Conservation (phyloP, 2,888 invertebrate species). For the Lucinisca nassula region DNA sequence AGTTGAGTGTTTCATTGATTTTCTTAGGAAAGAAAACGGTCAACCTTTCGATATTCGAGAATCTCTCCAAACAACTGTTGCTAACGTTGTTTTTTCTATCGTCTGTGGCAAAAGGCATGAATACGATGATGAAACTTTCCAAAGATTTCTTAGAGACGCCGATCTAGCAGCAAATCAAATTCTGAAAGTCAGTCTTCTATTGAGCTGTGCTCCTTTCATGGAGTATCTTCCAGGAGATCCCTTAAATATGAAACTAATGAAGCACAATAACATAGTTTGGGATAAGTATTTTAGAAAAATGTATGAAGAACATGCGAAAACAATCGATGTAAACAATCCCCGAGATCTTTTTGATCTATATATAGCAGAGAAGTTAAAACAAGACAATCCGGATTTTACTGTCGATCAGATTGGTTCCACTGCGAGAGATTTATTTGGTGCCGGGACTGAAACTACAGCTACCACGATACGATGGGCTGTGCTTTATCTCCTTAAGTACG, state of each 20-base stretch:
- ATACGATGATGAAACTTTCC: conserved; percentile 39
- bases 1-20: conserved; percentile 49
- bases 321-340: conserved; percentile 45
- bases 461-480: conserved; percentile 58
- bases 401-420: conserved; percentile 5
- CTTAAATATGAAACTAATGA: conserved; percentile 19
- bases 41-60: conserved; percentile 25
- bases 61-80: conserved; percentile 35
- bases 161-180: background rate
- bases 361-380: conserved; percentile 35
- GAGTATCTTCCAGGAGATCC: conserved; percentile 52
- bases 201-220: conserved; percentile 52
- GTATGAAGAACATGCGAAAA: conserved; percentile 49
- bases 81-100: conserved; percentile 58
- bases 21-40: conserved; percentile 1
- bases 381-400: background rate
- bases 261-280: background rate
- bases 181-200: conserved; percentile 6
- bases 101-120: conserved; percentile 53
- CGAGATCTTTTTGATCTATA: conserved; percentile 63
- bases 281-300: background rate
- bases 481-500: conserved; percentile 31
- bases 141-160: conserved; percentile 26
- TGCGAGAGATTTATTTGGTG: conserved; percentile 63
- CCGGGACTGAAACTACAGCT: conserved; percentile 63